Evolutionary conservation across 1,140 invertebrate species (phyloP), one percentile per base, ranked within the genome.

Genomic region (Scaptomyza hsui): DNA sequence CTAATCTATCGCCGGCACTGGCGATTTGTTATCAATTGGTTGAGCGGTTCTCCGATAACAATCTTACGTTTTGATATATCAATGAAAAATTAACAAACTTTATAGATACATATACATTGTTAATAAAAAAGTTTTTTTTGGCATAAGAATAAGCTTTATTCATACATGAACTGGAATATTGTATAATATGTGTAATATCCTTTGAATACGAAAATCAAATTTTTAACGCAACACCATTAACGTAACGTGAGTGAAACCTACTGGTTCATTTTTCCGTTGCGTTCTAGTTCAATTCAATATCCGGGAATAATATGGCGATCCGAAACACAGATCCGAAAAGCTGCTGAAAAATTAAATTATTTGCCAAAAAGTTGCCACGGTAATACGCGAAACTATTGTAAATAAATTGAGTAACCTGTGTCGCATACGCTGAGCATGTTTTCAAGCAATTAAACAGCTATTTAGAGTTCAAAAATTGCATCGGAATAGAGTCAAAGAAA

Each of bases 281-380:
- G 37, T 63, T 39, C 60, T 47, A 37, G 61, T 75, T 75, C 72
- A 56, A 49, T 72, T 59, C 63, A 63, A 77, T 72, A 83, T 83
- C 79, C 79, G 79, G 78, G 79, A 78, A 83, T 82, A 82, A 82
- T 83, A 83, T 83, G 80, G 80, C 80, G 80, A 83, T 83, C 79
- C 79, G 80, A 81, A 81, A 82, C 79, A n/a, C n/a, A n/a, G n/a
- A n/a, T 83, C 67, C 76, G 67, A 70, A 69, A 75, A 67, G 75
- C 74, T 85, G 82, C 81, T 85, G 77, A 81, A 85, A 85, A 85
- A 49, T 77, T 81, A 56, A 88, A 78, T 78, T 68, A 78, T 68
- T 78, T 74, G 70, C 77, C 65, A 72, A 47, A 68, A 75, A 85
- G 62, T 81, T 61, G 21, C 47, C 64, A 78, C 82, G 82, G 82